phyloP scores from a whole-genome alignment of 2,888 invertebrate species.

The Leucania comma region DNA sequence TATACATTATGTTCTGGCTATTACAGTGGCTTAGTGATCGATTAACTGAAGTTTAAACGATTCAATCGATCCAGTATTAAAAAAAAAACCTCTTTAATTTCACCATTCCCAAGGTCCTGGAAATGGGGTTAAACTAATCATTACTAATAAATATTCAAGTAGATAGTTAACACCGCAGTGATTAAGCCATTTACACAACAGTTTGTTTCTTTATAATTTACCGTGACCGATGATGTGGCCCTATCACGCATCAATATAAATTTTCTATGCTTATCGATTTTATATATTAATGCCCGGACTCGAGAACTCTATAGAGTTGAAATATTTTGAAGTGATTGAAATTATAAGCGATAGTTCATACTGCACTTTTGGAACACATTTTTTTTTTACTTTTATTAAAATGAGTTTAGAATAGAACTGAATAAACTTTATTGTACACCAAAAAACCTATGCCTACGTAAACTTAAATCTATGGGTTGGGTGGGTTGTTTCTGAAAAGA shows the following conservation, averaged over 20 bases:
- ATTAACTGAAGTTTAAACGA: too few species aligned
- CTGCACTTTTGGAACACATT: background rate
- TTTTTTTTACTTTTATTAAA: too few species aligned
- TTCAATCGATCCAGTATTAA: background rate
- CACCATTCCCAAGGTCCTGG: background rate
- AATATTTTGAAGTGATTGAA: constrained; percentile 24
- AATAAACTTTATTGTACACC: too few species aligned
- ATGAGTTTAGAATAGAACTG: too few species aligned
- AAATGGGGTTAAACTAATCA: constrained; percentile 27
- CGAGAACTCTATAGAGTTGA: background rate
- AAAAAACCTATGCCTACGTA: too few species aligned
- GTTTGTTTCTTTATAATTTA: constrained; percentile 45
- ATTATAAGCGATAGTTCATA: constrained; percentile 5
- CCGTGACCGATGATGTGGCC: constrained; percentile 27
- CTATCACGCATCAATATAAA: constrained; percentile 43
- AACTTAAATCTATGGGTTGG: too few species aligned
- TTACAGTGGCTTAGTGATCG: background rate
- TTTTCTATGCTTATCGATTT: constrained; percentile 61
- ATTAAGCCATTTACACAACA: constrained; percentile 54
- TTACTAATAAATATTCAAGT: constrained; percentile 40
- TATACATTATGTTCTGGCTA: background rate
- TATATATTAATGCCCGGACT: constrained; percentile 3
- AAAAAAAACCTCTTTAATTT: background rate
- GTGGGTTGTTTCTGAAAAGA: background rate
- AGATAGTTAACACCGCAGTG: constrained; percentile 28